phyloP scores from a whole-genome alignment of 1,140 invertebrate species.

The Brachionus koreanus region DNA sequence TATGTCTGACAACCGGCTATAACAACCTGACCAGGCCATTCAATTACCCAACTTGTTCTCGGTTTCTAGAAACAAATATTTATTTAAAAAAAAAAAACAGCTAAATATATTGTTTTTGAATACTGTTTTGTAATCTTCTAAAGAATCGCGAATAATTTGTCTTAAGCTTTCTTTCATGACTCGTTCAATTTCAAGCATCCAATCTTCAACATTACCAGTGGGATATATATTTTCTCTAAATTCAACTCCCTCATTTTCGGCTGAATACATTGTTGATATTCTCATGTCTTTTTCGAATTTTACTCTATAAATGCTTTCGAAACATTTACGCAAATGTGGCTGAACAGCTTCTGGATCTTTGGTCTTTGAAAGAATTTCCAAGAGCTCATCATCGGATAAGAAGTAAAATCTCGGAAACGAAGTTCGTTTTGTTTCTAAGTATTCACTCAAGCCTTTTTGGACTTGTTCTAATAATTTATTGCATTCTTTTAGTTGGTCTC shows the following conservation, averaged over 20 bases:
- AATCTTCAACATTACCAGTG: slow-evolving; percentile 59
- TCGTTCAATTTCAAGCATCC: slow-evolving; percentile 58
- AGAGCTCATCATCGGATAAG: slow-evolving; percentile 63
- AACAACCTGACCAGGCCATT: slow-evolving; percentile 73
- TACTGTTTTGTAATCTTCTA: slow-evolving; percentile 54
- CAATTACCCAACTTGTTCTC: slow-evolving; percentile 68
- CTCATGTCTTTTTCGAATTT: slow-evolving; percentile 58
- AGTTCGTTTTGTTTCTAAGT: slow-evolving; percentile 76
- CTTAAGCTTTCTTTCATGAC: slow-evolving; percentile 57
- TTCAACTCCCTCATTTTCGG: slow-evolving; percentile 57
- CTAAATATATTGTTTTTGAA: not conserved
- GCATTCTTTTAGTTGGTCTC: slow-evolving; percentile 68
- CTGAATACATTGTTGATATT: slow-evolving; percentile 59
- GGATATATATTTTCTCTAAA: slow-evolving; percentile 57
- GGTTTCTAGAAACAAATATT: slow-evolving; percentile 52
- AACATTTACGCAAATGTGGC: slow-evolving; percentile 73
- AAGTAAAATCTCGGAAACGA: slow-evolving; percentile 66
- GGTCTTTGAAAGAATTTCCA: slow-evolving; percentile 75
- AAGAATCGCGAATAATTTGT: slow-evolving; percentile 54
- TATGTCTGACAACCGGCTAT: slow-evolving; percentile 60
- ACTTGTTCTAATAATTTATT: slow-evolving; percentile 67
- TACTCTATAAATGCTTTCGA: slow-evolving; percentile 67
- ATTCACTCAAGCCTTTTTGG: slow-evolving; percentile 70
- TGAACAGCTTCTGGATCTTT: slow-evolving; percentile 75
- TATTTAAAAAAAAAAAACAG: not conserved